These are phyloP conservation scores for Phainopepla nitens DNA, from an alignment of 2,113 vertebrate genomes.

Conservation along the genomic window DNA sequence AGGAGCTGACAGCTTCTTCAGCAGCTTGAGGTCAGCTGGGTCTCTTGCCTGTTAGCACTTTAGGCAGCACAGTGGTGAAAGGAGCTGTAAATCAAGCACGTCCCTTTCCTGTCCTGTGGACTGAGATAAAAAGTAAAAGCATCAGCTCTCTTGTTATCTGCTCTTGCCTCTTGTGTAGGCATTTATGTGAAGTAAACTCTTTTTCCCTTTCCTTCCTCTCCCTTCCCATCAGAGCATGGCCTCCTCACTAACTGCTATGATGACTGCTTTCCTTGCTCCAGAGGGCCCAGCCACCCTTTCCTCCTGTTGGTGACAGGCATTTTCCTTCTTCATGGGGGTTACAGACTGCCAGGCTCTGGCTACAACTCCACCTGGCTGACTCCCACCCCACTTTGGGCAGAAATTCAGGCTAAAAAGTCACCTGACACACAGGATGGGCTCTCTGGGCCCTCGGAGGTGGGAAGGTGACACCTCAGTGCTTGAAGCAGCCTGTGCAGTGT, in stretches of 20 bases:
- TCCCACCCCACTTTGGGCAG: neutral
- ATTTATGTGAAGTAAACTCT: conserved; percentile 3
- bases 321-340: rapidly evolving
- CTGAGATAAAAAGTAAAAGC: conserved; percentile 27
- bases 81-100: neutral
- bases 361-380: neutral
- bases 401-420: neutral
- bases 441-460: rapidly evolving
- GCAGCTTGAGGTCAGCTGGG: neutral
- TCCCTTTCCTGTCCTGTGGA: conserved; percentile 54
- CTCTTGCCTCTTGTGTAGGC: neutral
- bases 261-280: neutral
- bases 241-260: rapidly evolving
- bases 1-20: neutral
- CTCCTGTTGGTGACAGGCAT: rapidly evolving
- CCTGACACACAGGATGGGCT: neutral
- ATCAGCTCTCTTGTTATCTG: conserved; percentile 32
- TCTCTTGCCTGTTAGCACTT: conserved; percentile 6
- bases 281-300: neutral
- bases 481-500: neutral
- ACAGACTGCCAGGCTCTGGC: neutral
- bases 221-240: rapidly evolving
- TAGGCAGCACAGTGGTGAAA: neutral
- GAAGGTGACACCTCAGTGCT: rapidly evolving
- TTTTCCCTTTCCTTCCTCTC: conserved; percentile 22